Conservation (phyloP, 2,113 vertebrate species). For the Microtus ochrogaster region DNA sequence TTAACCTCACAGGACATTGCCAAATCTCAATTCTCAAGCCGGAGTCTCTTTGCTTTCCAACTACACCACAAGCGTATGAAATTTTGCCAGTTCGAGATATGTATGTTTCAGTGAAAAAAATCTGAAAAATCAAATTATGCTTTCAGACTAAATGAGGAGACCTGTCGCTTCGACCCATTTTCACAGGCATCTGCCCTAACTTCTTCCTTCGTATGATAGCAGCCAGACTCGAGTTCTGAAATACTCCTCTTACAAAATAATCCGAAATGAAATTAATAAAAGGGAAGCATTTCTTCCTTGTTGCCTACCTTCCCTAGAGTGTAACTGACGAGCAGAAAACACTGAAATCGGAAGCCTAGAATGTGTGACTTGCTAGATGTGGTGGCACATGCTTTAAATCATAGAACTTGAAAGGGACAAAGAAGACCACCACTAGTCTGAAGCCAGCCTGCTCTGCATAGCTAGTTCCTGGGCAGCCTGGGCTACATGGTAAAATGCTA, state of each 20-base stretch:
- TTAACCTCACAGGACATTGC: not conserved
- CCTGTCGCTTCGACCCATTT: not conserved
- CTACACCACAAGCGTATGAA: not conserved
- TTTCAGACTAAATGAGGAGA: conserved; percentile 47
- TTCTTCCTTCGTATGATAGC: not conserved
- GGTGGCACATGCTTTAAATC: not conserved
- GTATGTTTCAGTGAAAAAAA: not conserved
- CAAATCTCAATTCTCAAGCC: conserved; percentile 17
- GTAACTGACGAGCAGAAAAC: not conserved
- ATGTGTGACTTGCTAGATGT: not conserved
- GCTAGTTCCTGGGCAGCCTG: not conserved
- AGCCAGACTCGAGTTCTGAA: not conserved
- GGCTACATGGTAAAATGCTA: not conserved
- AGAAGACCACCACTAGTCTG: too few relatives aligned
- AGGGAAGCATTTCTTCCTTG: not conserved
- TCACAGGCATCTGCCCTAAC: not conserved
- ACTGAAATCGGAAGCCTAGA: not conserved
- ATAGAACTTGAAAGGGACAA: not conserved
- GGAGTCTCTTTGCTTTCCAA: conserved; percentile 37
- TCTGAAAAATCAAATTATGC: conserved; percentile 9
- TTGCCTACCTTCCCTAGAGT: not conserved
- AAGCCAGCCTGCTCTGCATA: not conserved
- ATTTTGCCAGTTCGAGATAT: conserved; percentile 9
- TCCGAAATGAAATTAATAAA: not conserved
- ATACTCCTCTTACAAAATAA: not conserved